Percentiles rank a stretch among this genome's conserved stretches.
Evolutionary conservation across 2,888 invertebrate species (phyloP).

Genomic region (Sarcophaga rosellei): DNA sequence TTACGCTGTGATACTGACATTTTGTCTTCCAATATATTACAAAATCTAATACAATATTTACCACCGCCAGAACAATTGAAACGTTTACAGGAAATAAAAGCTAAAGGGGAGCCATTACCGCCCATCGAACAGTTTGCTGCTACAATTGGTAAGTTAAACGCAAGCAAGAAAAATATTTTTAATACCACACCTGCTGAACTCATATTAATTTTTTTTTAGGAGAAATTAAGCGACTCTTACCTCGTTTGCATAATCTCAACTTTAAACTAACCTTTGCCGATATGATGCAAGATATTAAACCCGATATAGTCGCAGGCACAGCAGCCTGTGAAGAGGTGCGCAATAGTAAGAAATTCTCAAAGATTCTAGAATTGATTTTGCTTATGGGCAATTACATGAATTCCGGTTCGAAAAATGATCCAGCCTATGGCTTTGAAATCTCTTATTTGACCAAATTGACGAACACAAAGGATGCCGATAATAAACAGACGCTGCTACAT

Average conservation of each 20-base stretch:
- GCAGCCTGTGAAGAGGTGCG: slow-evolving; percentile 97
- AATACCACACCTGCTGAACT: not conserved
- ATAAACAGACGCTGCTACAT: slow-evolving; percentile 95
- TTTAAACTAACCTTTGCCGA: slow-evolving; percentile 93
- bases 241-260: slow-evolving; percentile 93
- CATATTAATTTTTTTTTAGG: slow-evolving; percentile 76
- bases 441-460: slow-evolving; percentile 96
- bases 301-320: slow-evolving; percentile 95
- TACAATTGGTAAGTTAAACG: slow-evolving; percentile 84
- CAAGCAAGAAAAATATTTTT: not conserved
- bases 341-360: slow-evolving; percentile 93
- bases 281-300: slow-evolving; percentile 84
- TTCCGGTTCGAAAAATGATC: slow-evolving; percentile 95
- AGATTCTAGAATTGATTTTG: slow-evolving; percentile 93
- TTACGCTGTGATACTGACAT: slow-evolving; percentile 93
- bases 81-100: slow-evolving; percentile 90
- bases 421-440: slow-evolving; percentile 98
- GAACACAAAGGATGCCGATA: slow-evolving; percentile 95
- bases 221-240: slow-evolving; percentile 92
- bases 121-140: slow-evolving; percentile 98
- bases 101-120: slow-evolving; percentile 88
- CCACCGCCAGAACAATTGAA: slow-evolving; percentile 95
- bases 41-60: slow-evolving; percentile 94
- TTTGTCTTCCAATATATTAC: slow-evolving; percentile 92
- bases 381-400: slow-evolving; percentile 98